Evolutionary conservation across 2,888 invertebrate genomes (phyloP), one percentile per base, ranked within the genome.

Genomic region (Germaria angustata): DNA sequence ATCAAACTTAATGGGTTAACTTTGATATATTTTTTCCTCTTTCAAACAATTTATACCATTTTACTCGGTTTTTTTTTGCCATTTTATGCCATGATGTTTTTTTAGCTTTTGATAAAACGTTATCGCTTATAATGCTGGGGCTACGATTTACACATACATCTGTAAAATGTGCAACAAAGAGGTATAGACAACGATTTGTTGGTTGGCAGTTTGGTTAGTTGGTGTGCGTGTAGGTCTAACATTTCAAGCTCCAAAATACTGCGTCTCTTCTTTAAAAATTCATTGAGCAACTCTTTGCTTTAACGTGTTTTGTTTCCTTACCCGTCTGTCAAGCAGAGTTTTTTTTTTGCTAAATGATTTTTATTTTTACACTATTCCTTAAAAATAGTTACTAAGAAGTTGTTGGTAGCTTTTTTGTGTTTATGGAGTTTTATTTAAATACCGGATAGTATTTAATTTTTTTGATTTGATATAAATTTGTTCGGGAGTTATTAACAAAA

Each of bases 401-500:
- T 51, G 36, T 41, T 32, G 34, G 8, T 9, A 46, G 41, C n/a
- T 49, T 44, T 61, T 32, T 55, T 63, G 11, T 72, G 24, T 17
- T 17, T 17, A 8, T 20, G 2, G n/a, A n/a, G 22, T 20, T 22
- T 46, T 46, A 20, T 41, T 51, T 32, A 53, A 68, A 34, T 81
- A 87, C 84, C 88, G 89, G 89, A 87, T 88, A 87, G 88, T 87
- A 87, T 88, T 89, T 88, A 87, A 89, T 87, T 86, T 87, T 89
- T 89, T 89, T 89, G 89, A 89, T 89, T 77, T 89, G 59, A 34
- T 66, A 69, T 71, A 39, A 71, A 79, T 65, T 44, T 65, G 66
- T 72, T 83, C 41, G 51, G 53, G 59, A 76, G 76, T 76, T 57
- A 78, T 68, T 78, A 28, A 41, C 63, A 34, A 34, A 41, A 57